These are phyloP conservation scores for Pterostichus niger DNA, from an alignment of 2,888 invertebrate species.

Conservation along the genomic window DNA sequence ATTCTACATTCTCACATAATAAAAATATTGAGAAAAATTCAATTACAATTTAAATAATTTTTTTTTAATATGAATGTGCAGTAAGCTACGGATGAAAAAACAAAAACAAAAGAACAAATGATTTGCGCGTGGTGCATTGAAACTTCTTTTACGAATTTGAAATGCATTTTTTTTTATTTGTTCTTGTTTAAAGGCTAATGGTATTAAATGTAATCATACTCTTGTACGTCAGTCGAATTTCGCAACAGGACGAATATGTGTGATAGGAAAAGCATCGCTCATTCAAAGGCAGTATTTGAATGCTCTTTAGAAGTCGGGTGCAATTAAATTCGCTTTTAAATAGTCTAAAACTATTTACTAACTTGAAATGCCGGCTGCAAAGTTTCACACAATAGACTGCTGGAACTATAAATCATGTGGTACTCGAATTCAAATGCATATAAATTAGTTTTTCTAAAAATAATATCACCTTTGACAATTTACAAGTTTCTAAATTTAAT, in stretches of 20 bases:
- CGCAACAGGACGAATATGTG: too few species aligned
- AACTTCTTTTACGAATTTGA: too few species aligned
- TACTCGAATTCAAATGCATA: slow-evolving; percentile 12
- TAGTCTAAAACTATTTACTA: slow-evolving; percentile 44
- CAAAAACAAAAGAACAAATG: too few species aligned
- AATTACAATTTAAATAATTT: too few species aligned
- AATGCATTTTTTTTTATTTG: too few species aligned
- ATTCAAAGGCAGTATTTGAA: slow-evolving; percentile 1
- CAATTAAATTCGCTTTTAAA: slow-evolving; percentile 48
- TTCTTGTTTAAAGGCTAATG: too few species aligned
- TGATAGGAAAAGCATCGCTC: neutral
- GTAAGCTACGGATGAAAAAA: too few species aligned
- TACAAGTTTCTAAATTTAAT: too few species aligned
- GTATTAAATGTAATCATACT: neutral
- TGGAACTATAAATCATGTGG: slow-evolving; percentile 25
- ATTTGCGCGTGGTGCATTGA: too few species aligned
- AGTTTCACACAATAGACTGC: slow-evolving; percentile 34
- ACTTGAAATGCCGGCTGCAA: slow-evolving; percentile 39
- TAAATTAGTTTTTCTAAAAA: neutral
- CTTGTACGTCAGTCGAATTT: neutral
- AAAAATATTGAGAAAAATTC: too few species aligned
- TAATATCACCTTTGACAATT: neutral
- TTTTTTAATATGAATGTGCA: too few species aligned
- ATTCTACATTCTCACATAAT: too few species aligned
- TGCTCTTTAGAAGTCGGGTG: slow-evolving; percentile 42